A percentile compares a stretch with the other conserved stretches of the same genome.
phyloP scores from a whole-genome alignment of 2,888 invertebrate genomes.

The Pocota personata region DNA sequence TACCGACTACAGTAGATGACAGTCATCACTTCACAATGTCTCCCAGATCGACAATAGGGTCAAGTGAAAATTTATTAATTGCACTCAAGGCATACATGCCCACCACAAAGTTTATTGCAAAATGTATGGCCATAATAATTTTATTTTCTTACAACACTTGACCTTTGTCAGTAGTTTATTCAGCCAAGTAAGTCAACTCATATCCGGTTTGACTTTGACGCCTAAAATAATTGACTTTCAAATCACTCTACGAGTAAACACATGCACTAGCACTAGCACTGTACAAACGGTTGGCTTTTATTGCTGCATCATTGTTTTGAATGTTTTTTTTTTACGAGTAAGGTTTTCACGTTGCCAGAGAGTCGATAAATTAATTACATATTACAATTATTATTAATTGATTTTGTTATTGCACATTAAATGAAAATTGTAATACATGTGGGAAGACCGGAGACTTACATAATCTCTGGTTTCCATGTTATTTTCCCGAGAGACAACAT shows the following conservation, averaged over 20 bases:
- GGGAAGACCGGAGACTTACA: background rate
- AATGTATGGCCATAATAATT: constrained; percentile 26
- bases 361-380: constrained; percentile 8
- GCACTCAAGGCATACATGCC: constrained; percentile 11
- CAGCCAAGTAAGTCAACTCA: constrained; percentile 57
- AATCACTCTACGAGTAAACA: background rate
- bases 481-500: background rate
- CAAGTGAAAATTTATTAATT: constrained; percentile 60
- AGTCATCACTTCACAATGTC: background rate
- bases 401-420: background rate
- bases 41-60: constrained; percentile 41
- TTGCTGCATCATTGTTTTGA: constrained; percentile 44
- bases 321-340: constrained; percentile 4
- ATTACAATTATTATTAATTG: constrained; percentile 11
- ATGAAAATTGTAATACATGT: background rate
- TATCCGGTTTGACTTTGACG: constrained; percentile 62
- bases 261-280: too few species aligned
- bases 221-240: constrained; percentile 45
- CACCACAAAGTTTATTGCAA: constrained; percentile 18
- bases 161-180: constrained; percentile 56
- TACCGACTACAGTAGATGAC: background rate
- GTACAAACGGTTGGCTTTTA: background rate
- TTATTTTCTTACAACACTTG: constrained; percentile 48
- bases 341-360: background rate
- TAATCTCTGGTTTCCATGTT: background rate